phyloP scores from a whole-genome alignment of 2,797 vertebrate genomes.

The Knipowitschia caucasica region DNA sequence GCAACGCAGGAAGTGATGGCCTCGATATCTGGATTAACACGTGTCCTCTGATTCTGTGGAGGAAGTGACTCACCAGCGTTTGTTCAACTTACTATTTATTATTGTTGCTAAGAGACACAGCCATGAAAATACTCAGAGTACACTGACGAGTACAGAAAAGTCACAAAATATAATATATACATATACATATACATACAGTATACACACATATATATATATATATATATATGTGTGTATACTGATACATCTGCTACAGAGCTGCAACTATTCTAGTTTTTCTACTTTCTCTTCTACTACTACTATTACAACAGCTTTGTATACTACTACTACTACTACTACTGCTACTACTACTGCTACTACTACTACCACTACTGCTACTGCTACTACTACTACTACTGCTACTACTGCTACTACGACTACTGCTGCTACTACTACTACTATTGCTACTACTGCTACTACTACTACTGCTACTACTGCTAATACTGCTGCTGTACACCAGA shows the following conservation, averaged over 20 bases:
- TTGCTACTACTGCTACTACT: not conserved
- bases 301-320: not conserved
- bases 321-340: not conserved
- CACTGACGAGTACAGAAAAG: too few relatives aligned
- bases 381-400: too few relatives aligned
- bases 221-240: too few relatives aligned
- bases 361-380: not conserved
- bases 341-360: not conserved
- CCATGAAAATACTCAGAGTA: too few relatives aligned
- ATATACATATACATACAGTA: too few relatives aligned
- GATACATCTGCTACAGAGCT: too few relatives aligned
- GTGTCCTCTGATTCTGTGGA: not conserved
- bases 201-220: too few relatives aligned
- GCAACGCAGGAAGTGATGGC: conserved; percentile 35
- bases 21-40: conserved; percentile 12
- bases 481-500: not conserved
- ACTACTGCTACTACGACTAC: not conserved
- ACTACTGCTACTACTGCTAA: not conserved
- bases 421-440: not conserved
- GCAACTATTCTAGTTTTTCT: too few relatives aligned
- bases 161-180: too few relatives aligned
- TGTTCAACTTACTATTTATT: too few relatives aligned
- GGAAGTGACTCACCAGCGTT: too few relatives aligned
- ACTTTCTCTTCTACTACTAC: too few relatives aligned
- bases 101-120: not conserved